Percentiles rank a stretch among this genome's conserved stretches.
phyloP scores from a whole-genome alignment of 2,113 vertebrate species.

The Ailurus styani region DNA sequence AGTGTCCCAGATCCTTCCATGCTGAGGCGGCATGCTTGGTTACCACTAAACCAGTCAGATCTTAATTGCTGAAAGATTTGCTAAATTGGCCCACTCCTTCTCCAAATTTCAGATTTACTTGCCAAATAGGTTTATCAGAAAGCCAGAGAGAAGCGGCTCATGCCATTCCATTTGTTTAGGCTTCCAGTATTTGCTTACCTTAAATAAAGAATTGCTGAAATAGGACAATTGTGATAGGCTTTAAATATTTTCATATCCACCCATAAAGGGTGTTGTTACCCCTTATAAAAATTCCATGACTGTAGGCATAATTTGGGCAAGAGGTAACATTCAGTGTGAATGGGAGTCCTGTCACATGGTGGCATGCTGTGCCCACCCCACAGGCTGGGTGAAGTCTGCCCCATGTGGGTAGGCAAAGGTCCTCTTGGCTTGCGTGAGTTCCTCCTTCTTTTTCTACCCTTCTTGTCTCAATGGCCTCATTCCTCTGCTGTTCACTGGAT shows the following conservation, averaged over 20 bases:
- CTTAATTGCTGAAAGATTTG: neutral
- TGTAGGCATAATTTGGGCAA: neutral
- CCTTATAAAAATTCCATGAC: neutral
- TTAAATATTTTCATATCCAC: neutral
- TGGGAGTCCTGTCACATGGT: neutral
- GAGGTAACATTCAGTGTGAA: neutral
- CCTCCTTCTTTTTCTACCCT: neutral
- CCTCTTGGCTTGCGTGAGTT: neutral
- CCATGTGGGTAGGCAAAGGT: neutral
- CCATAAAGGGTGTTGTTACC: neutral
- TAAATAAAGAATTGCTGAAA: neutral
- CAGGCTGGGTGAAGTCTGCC: neutral
- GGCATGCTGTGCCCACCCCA: neutral
- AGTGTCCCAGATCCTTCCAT: neutral
- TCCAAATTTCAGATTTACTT: neutral
- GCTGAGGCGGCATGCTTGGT: neutral
- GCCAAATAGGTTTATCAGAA: neutral
- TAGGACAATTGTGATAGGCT: neutral
- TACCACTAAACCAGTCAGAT: neutral
- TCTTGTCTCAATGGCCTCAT: neutral
- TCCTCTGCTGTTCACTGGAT: neutral
- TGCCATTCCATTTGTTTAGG: neutral
- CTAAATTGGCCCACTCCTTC: neutral
- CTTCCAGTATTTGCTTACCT: neutral
- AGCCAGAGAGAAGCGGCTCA: neutral